Evolutionary conservation across 2,888 invertebrate species (phyloP), one percentile per base, ranked within the genome.

Genomic region (Netelia melanura): DNA sequence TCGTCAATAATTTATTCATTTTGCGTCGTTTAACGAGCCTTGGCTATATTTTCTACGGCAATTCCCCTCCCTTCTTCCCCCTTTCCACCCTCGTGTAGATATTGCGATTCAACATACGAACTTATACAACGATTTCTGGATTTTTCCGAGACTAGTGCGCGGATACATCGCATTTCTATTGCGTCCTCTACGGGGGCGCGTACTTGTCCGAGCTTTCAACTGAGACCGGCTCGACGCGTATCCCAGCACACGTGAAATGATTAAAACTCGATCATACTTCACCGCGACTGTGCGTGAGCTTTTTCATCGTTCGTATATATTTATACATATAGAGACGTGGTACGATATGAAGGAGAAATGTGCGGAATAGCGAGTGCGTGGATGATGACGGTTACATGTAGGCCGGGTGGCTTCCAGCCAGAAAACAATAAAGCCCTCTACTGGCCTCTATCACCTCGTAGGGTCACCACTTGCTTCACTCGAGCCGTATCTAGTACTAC

Each of bases 341-440:
- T 77, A 76, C 44, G 65, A 67, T 77, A 76, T 62, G 65, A 62
- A 54, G 10, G 58, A 65, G 52, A 38, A 71, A 23, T 17, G 44
- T 71, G 62, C 56, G 64, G 62, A 3, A 17, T 10, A 65, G 61
- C 61, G 81, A 81, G 79, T 71, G 71, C 79, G 75, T 65, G 62
- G 82, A 64, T 76, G 77, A 84, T 80, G 85, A 76, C 86, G 83
- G 61, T 80, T 81, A 65, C 84, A 86, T 85, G 87, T 87, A 87
- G 88, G 90, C 88, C 88, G 89, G 89, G 87, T 90, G 87, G 89
- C 90, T 87, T 88, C 84, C 88, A 88, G 89, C 88, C 89, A 90
- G 90, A 90, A 91, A 91, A 92, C 91, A 92, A 92, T 92, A 92
- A 91, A 92, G 89, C 89, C 80, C 75, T 71, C 64, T 44, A 10